phyloP scores from a whole-genome alignment of 1,140 invertebrate genomes.

The Lepidotrigona ventralis region DNA sequence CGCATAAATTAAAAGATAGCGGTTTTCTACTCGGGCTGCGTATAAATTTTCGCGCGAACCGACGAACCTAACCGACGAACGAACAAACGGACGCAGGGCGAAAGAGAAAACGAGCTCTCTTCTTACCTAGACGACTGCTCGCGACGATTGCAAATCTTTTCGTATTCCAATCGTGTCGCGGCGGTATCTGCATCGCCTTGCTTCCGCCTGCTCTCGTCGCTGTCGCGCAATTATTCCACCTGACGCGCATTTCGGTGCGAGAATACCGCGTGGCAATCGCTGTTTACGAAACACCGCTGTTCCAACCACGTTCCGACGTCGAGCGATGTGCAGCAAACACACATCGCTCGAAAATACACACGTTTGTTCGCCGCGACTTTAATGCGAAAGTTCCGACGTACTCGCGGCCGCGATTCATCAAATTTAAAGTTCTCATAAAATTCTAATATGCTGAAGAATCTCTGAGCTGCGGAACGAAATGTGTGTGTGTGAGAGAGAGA shows the following conservation, averaged over 20 bases:
- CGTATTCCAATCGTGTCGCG: constrained; percentile 22
- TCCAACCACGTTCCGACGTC: too few relatives aligned
- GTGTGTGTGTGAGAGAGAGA: background rate
- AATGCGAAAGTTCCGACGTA: background rate
- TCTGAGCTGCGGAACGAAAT: background rate
- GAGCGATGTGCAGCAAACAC: background rate
- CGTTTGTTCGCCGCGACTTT: background rate
- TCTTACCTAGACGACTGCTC: background rate
- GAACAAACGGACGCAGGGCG: background rate
- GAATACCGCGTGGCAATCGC: background rate
- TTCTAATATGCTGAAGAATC: background rate
- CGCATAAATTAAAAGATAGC: constrained; percentile 79
- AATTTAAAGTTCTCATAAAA: background rate
- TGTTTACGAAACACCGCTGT: background rate
- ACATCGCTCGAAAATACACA: background rate
- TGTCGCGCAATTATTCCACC: background rate
- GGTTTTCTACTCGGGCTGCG: constrained; percentile 68
- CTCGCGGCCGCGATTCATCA: background rate
- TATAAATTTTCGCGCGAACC: constrained; percentile 68
- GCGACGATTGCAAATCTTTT: constrained; percentile 3
- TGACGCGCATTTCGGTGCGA: background rate
- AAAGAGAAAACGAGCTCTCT: background rate
- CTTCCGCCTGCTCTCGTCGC: background rate
- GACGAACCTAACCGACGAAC: constrained; percentile 12
- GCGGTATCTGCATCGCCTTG: background rate